These are phyloP conservation scores for Pecten maximus DNA, from an alignment of 2,888 invertebrate genomes.

Conservation along the genomic window DNA sequence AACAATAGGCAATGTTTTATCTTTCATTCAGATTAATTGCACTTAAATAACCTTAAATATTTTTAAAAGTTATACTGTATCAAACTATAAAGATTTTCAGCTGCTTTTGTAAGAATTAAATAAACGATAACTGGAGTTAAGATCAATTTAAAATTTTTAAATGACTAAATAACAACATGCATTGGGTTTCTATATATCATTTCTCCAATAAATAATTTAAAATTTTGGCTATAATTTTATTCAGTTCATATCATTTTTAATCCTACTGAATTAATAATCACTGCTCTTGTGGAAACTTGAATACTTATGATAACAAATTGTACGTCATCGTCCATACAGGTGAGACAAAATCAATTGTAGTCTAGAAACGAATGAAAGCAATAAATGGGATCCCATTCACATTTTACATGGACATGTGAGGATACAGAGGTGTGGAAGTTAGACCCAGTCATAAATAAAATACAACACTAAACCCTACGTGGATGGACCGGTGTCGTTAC, in stretches of 20 bases:
- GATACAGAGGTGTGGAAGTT: neutral
- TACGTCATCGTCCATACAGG: neutral
- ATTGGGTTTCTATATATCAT: too few relatives aligned
- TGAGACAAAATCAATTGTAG: neutral
- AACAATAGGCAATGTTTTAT: too few relatives aligned
- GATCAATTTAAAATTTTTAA: too few relatives aligned
- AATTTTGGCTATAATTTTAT: neutral
- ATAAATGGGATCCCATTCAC: neutral
- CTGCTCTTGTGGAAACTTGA: neutral
- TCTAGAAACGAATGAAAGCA: neutral
- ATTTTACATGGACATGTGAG: neutral
- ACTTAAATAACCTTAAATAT: too few relatives aligned
- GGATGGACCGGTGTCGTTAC: neutral
- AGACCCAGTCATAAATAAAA: neutral
- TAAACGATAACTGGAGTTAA: too few relatives aligned
- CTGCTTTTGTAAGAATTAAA: too few relatives aligned
- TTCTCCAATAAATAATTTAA: neutral
- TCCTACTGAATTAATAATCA: neutral
- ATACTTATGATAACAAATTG: constrained; percentile 19
- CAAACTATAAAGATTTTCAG: too few relatives aligned
- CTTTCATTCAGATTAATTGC: too few relatives aligned
- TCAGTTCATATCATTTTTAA: neutral
- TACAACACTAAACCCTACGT: neutral
- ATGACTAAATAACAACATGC: too few relatives aligned
- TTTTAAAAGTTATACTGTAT: too few relatives aligned